Conservation (phyloP, 2,113 vertebrate genomes). For the Hypocryptadius cinnamomeus region DNA sequence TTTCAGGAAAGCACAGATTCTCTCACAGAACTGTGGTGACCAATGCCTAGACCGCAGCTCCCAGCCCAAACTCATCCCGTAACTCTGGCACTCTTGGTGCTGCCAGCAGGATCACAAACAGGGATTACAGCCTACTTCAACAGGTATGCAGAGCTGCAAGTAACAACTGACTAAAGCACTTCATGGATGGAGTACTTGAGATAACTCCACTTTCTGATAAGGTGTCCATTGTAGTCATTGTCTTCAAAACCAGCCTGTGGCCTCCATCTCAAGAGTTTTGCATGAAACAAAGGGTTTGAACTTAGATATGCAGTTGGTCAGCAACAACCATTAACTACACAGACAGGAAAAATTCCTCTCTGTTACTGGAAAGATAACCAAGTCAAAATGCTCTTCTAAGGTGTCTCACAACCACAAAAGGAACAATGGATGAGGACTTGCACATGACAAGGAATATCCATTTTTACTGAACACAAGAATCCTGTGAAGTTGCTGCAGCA, state of each 20-base stretch:
- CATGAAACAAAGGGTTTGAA: background rate
- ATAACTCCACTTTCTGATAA: background rate
- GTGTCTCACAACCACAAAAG: background rate
- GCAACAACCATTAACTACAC: background rate
- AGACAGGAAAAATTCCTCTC: background rate
- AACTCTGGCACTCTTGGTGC: background rate
- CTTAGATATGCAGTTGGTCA: background rate
- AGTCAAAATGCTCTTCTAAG: background rate
- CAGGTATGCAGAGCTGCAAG: background rate
- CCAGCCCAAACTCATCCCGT: rapidly evolving
- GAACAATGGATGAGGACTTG: background rate
- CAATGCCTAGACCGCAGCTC: rapidly evolving
- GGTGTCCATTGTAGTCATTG: background rate
- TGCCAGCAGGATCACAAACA: background rate
- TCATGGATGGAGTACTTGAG: background rate
- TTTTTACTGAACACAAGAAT: background rate
- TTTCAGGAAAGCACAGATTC: background rate
- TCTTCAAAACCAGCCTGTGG: background rate
- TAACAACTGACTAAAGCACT: background rate
- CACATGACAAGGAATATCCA: background rate
- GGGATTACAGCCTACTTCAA: background rate
- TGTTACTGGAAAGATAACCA: background rate
- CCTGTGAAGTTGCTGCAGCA: background rate
- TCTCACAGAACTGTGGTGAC: background rate
- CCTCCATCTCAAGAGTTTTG: background rate